Evolutionary conservation across 2,797 vertebrate species (phyloP).

Genomic region (Xiphophorus birchmanni): DNA sequence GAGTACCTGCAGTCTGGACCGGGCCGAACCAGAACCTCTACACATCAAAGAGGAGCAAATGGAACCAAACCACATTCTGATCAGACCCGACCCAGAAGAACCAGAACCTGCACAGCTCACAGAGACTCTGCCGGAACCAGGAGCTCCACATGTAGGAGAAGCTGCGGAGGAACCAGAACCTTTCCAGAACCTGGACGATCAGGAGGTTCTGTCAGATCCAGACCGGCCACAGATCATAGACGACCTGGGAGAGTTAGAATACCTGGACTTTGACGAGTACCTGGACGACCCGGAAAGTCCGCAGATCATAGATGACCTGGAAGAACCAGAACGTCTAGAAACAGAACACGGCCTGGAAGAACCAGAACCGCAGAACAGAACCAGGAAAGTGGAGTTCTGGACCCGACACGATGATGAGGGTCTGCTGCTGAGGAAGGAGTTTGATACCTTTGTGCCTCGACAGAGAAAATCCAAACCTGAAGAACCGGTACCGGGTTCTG

Average conservation of each 20-base stretch:
- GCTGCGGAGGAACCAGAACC: background rate
- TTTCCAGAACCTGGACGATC: background rate
- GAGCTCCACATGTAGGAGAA: background rate
- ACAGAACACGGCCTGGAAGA: background rate
- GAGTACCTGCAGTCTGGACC: background rate
- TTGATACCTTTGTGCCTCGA: background rate
- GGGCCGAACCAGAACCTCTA: background rate
- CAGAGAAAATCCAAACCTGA: background rate
- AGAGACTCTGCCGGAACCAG: background rate
- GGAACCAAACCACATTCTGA: background rate
- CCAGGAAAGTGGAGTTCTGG: background rate
- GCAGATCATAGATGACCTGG: conserved; percentile 11
- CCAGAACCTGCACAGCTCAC: background rate
- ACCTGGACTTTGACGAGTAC: background rate
- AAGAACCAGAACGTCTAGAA: background rate
- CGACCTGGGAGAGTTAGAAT: background rate
- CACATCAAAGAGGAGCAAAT: background rate
- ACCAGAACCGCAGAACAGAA: background rate
- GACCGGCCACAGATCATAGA: conserved; percentile 8
- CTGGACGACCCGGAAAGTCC: conserved; percentile 2
- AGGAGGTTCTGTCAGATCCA: background rate
- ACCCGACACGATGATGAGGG: background rate
- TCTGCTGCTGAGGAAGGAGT: conserved; percentile 9
- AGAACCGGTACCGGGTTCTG: background rate
- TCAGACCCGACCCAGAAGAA: background rate